Evolutionary conservation across 2,888 invertebrate genomes (phyloP), one percentile per base, ranked within the genome.

Genomic region (Pomacea canaliculata): DNA sequence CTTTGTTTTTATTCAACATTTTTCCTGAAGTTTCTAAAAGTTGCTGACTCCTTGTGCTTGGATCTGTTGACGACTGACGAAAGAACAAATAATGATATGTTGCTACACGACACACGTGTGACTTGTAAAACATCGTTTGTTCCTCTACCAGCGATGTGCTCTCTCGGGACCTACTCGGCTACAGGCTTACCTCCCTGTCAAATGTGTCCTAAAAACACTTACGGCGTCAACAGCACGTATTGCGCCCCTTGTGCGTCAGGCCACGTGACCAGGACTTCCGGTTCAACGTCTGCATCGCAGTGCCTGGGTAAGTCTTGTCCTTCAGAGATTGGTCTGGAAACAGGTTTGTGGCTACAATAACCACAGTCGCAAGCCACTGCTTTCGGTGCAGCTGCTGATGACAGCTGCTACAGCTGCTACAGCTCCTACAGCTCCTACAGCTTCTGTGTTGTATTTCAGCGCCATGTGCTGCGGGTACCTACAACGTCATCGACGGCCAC

Each of bases 221-320:
- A 79, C 73, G 80, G 78, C 51, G 51, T 62, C 2, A 81, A 80
- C 65, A 76, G 76, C 23, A 83, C 81, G 0, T 27, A 48, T 23
- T 99, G 99, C 87, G 94, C n/a, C 27, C 23, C 73, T 0, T 87
- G 87, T 82, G 70, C 74, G 9, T 48, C 12, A 23, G 84, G 83
- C 10, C 16, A 70, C n/a, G 83, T 84, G 10, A 87, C 86, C 48
- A 77, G 82, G 67, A 72, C 78, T 59, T 67, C 79, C 5, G 86
- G 85, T n/a, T 65, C 83, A 23, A 72, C 72, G 27, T 66, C 76
- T 0, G 8, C 18, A 0, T 18, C 69, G 16, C 23, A 63, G 7
- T 85, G 85, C 77, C 79, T 82, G 67, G 74, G 84, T 83, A 74
- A 81, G 81, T 73, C 16, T 48, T 37, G 37, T 37, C 37, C 37